These are phyloP conservation scores for Pseudomugil gertrudae DNA, from an alignment of 2,797 vertebrate genomes.

Conservation along the genomic window DNA sequence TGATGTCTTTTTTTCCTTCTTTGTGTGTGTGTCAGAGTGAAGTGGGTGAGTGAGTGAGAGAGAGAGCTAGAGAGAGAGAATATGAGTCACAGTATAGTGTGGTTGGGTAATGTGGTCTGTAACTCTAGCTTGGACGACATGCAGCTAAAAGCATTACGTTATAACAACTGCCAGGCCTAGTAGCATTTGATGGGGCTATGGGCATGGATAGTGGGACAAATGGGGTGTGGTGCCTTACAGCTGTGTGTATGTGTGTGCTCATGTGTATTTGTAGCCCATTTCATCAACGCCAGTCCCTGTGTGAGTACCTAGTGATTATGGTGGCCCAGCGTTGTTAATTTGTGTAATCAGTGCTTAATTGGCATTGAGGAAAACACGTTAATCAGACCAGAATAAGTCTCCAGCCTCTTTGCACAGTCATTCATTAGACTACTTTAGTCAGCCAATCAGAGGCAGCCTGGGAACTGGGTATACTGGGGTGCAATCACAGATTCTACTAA, in stretches of 20 bases:
- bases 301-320: constrained; percentile 74
- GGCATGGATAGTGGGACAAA: constrained; percentile 64
- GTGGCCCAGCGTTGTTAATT: constrained; percentile 75
- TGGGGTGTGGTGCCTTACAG: constrained; percentile 65
- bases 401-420: constrained; percentile 54
- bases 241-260: constrained; percentile 17
- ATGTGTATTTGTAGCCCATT: constrained; percentile 37
- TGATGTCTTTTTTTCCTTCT: constrained; percentile 31
- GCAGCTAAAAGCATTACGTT: constrained; percentile 73
- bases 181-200: constrained; percentile 53
- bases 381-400: constrained; percentile 75
- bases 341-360: constrained; percentile 81
- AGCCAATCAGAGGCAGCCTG: constrained; percentile 58
- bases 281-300: constrained; percentile 61
- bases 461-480: constrained; percentile 28
- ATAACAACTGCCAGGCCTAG: constrained; percentile 70
- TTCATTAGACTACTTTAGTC: constrained; percentile 68
- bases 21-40: constrained; percentile 18
- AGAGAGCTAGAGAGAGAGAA: background rate
- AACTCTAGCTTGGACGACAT: constrained; percentile 69
- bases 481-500: constrained; percentile 50
- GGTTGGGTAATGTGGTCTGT: constrained; percentile 62
- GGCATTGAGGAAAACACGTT: constrained; percentile 79
- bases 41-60: background rate
- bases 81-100: constrained; percentile 39